These are phyloP conservation scores for Pogoniulus pusillus DNA, from an alignment of 2,797 vertebrate species.

Conservation along the genomic window DNA sequence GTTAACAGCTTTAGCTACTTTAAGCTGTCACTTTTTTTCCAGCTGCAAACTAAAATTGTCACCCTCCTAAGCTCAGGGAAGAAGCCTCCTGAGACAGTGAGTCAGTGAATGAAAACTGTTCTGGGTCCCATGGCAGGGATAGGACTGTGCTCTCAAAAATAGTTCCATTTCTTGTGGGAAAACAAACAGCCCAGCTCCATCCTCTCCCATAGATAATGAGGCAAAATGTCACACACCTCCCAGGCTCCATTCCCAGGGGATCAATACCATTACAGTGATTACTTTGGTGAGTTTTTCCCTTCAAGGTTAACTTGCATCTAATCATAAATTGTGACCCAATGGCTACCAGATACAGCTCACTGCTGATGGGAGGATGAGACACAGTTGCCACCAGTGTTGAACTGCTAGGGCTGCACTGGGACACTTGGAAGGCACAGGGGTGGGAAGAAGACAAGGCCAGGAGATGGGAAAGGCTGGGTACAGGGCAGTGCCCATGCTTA, in stretches of 20 bases:
- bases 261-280: constrained; percentile 4
- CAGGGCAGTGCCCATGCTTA: neutral
- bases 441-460: neutral
- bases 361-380: neutral
- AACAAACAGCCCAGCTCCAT: constrained; percentile 44
- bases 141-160: constrained; percentile 65
- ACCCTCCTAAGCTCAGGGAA: constrained; percentile 25
- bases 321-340: neutral
- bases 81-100: constrained; percentile 42
- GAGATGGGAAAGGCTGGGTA: neutral
- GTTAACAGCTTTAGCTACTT: neutral
- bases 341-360: neutral
- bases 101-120: constrained; percentile 55
- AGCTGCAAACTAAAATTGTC: neutral
- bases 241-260: neutral
- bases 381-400: neutral
- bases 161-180: constrained; percentile 61
- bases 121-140: constrained; percentile 58
- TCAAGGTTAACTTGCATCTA: constrained; percentile 1
- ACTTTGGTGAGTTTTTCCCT: neutral
- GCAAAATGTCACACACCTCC: constrained; percentile 59
- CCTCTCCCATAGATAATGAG: constrained; percentile 50
- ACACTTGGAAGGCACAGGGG: neutral
- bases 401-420: neutral
- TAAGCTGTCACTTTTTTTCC: neutral